Evolutionary conservation across 1,140 invertebrate species (phyloP).

Genomic region (Leptopilina boulardi): DNA sequence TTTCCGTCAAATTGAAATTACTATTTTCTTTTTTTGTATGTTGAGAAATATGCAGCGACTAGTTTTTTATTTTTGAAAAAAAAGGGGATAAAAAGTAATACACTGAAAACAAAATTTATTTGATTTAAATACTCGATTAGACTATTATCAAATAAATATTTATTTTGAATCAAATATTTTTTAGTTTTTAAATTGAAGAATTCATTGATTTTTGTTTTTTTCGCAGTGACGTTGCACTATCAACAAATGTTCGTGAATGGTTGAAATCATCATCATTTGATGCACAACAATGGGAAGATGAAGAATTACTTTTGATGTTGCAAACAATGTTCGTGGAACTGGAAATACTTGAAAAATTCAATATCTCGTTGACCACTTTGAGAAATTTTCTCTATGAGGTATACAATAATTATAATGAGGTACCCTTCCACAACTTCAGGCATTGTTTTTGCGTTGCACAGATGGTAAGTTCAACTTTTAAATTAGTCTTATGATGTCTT

Average conservation of each 20-base stretch:
- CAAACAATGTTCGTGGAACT: constrained; percentile 91
- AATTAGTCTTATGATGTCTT: neutral
- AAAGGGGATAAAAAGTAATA: neutral
- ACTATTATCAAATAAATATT: no score
- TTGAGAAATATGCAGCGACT: neutral
- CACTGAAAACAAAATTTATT: no score
- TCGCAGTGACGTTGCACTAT: constrained; percentile 81
- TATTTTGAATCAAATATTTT: no score
- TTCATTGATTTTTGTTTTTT: constrained; percentile 60
- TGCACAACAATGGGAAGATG: constrained; percentile 89
- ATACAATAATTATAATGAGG: constrained; percentile 93
- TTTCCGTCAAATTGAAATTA: neutral
- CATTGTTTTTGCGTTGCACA: constrained; percentile 94
- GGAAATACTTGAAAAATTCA: constrained; percentile 85
- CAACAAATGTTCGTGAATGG: constrained; percentile 77
- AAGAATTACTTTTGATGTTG: constrained; percentile 87
- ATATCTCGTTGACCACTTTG: constrained; percentile 84
- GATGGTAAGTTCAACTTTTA: constrained; percentile 82
- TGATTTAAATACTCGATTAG: no score
- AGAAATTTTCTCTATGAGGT: constrained; percentile 86
- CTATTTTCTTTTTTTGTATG: neutral
- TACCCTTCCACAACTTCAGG: constrained; percentile 93
- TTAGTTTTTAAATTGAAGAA: neutral
- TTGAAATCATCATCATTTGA: constrained; percentile 87
- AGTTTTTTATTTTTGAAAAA: neutral